A percentile compares a stretch with the other conserved stretches of the same genome.
phyloP scores from a whole-genome alignment of 1,140 invertebrate genomes.

The Leptestheria dahalacensis region DNA sequence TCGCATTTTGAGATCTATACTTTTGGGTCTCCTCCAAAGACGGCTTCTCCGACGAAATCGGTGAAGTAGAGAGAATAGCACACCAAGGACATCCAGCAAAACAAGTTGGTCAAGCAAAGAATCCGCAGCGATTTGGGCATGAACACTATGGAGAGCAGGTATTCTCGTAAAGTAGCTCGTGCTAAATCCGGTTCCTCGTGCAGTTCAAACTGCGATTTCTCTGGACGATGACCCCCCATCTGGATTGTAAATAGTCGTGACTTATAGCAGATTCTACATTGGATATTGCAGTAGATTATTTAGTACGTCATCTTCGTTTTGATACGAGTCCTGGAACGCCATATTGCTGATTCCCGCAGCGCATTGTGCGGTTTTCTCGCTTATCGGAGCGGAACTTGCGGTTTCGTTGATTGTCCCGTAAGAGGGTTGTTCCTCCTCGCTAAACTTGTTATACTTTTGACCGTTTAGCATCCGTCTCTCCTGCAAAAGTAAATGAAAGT shows the following conservation, averaged over 20 bases:
- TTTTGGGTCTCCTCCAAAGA: constrained; percentile 80
- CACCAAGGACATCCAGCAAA: constrained; percentile 95
- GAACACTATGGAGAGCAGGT: constrained; percentile 70
- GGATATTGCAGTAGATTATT: neutral
- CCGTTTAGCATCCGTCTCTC: neutral
- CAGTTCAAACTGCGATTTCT: neutral
- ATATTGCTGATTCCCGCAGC: constrained; percentile 7
- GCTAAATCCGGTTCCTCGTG: neutral
- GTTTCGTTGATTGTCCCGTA: constrained; percentile 14
- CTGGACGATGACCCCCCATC: no score
- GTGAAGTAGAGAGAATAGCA: constrained; percentile 95
- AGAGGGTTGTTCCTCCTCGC: constrained; percentile 2
- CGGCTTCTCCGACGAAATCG: constrained; percentile 88
- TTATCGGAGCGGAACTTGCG: neutral
- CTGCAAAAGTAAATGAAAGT: neutral
- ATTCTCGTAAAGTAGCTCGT: constrained; percentile 37
- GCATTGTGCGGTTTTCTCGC: neutral
- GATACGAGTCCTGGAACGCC: constrained; percentile 10
- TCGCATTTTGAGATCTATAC: constrained; percentile 27
- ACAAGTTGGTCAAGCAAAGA: constrained; percentile 83
- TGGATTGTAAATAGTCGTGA: no score
- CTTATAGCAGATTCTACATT: no score
- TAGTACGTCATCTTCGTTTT: neutral
- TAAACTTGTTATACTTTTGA: constrained; percentile 14
- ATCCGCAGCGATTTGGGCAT: constrained; percentile 76